These are phyloP conservation scores for Arremon brunneinucha DNA, from an alignment of 2,797 vertebrate genomes.

Conservation along the genomic window DNA sequence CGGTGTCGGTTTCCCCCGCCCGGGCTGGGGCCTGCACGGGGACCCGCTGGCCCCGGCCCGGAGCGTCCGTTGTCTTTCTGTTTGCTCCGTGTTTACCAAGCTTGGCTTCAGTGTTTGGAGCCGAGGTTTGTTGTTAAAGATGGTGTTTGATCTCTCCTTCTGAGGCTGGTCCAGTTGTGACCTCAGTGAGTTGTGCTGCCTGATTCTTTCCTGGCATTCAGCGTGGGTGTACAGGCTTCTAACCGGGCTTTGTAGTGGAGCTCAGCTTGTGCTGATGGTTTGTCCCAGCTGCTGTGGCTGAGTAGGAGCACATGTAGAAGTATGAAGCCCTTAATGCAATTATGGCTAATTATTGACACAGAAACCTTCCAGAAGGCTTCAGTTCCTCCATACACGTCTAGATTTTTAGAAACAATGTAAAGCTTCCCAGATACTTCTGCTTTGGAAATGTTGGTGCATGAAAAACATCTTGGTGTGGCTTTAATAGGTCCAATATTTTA, in stretches of 20 bases:
- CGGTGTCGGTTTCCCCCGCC: background rate
- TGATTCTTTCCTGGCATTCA: rapidly evolving
- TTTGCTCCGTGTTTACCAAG: background rate
- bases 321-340: background rate
- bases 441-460: background rate
- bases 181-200: background rate
- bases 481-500: background rate
- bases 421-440: background rate
- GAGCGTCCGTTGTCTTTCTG: rapidly evolving
- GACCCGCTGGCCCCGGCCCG: rapidly evolving
- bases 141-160: background rate
- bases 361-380: background rate
- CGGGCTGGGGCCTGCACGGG: rapidly evolving
- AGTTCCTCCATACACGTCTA: background rate
- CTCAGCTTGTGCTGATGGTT: background rate
- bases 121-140: rapidly evolving
- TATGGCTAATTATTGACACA: background rate
- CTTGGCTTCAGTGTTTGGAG: background rate
- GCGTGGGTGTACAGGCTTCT: rapidly evolving
- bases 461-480: background rate
- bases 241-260: background rate
- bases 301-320: background rate
- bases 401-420: background rate
- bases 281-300: background rate
- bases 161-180: rapidly evolving